Evolutionary conservation across 2,113 vertebrate species (phyloP).

Genomic region (Podarcis cretensis): DNA sequence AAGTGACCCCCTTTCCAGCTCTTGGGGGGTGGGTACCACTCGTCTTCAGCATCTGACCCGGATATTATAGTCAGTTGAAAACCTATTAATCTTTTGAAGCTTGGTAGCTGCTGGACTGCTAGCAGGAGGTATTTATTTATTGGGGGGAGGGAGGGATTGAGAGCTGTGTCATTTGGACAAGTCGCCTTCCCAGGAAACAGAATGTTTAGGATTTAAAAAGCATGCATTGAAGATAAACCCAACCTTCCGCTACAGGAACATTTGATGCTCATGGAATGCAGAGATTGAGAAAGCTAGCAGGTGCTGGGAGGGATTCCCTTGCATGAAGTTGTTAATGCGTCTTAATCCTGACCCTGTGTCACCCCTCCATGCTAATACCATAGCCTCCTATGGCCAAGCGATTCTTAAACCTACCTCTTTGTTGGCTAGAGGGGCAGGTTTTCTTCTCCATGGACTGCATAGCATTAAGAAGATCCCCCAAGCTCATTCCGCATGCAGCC

Average conservation of each 20-base stretch:
- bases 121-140: not conserved
- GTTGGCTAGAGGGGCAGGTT: not conserved
- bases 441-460: not conserved
- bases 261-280: conserved; percentile 1
- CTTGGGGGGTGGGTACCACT: no score
- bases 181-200: not conserved
- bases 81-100: not conserved
- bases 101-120: not conserved
- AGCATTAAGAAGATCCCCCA: not conserved
- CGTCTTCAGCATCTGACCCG: not conserved
- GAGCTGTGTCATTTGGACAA: not conserved
- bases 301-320: conserved; percentile 41
- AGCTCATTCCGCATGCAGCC: conserved; percentile 34
- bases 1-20: not conserved
- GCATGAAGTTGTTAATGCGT: conserved; percentile 55
- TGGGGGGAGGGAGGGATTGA: not conserved
- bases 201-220: not conserved
- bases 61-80: not conserved
- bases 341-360: conserved; percentile 63
- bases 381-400: conserved; percentile 54
- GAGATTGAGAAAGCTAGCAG: not conserved
- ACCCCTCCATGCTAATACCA: conserved; percentile 42
- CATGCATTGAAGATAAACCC: not conserved
- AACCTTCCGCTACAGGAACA: not conserved
- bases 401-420: conserved; percentile 29